A percentile compares a stretch with the other conserved stretches of the same genome.
Evolutionary conservation across 2,797 vertebrate genomes (phyloP).

Genomic region (Megaceryle alcyon): DNA sequence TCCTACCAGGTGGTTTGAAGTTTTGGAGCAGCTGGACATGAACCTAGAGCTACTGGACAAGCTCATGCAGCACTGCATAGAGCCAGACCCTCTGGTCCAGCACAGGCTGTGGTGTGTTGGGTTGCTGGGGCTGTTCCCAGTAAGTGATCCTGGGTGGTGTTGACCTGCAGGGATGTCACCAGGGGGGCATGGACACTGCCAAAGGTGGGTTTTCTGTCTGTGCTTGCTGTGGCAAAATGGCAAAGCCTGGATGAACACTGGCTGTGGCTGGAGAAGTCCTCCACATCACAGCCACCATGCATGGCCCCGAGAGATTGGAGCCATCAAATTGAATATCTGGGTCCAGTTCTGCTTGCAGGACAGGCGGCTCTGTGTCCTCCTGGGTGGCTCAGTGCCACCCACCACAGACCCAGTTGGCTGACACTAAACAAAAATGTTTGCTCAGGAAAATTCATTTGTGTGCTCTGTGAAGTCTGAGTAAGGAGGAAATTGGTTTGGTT

Average conservation of each 20-base stretch:
- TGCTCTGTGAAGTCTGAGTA: background rate
- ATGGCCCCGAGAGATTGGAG: background rate
- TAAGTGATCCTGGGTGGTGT: accelerated
- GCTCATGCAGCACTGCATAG: accelerated
- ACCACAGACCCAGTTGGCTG: background rate
- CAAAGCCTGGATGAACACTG: background rate
- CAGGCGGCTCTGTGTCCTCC: accelerated
- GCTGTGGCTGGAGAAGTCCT: accelerated
- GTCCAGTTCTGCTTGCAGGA: background rate
- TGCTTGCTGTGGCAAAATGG: background rate
- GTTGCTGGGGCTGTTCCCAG: background rate
- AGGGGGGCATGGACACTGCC: accelerated
- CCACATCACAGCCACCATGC: accelerated
- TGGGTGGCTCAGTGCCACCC: background rate
- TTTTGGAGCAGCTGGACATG: background rate
- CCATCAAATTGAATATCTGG: accelerated
- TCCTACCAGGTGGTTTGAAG: background rate
- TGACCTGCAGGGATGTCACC: background rate
- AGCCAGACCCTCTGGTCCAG: background rate
- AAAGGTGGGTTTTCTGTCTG: accelerated
- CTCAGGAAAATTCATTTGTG: background rate
- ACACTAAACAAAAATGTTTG: background rate
- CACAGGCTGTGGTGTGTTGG: accelerated
- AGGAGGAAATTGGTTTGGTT: background rate
- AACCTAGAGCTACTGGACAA: background rate